Evolutionary conservation across 2,797 vertebrate genomes (phyloP).

Genomic region (Onychomys leucogaster): DNA sequence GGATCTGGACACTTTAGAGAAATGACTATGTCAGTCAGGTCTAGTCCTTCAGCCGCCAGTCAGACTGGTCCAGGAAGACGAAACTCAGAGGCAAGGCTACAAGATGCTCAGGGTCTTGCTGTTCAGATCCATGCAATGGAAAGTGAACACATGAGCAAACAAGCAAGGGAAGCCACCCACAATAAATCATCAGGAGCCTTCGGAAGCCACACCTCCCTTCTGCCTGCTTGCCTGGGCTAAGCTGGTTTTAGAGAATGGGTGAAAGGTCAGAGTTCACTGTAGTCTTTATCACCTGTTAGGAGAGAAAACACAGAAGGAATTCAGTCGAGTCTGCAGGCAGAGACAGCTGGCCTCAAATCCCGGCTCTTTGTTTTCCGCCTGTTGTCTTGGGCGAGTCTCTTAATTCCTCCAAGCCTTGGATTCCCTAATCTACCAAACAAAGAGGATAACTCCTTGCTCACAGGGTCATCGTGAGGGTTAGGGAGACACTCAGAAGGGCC

Average conservation of each 20-base stretch:
- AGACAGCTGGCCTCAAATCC: neutral
- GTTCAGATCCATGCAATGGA: neutral
- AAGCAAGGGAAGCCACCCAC: neutral
- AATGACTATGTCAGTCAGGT: constrained; percentile 80
- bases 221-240: neutral
- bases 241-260: neutral
- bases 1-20: constrained; percentile 82
- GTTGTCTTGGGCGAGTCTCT: neutral
- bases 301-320: neutral
- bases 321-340: neutral
- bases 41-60: constrained; percentile 70
- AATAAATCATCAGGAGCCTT: neutral
- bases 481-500: neutral
- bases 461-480: neutral
- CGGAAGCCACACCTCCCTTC: neutral
- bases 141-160: neutral
- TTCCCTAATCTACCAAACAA: neutral
- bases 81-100: neutral
- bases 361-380: neutral
- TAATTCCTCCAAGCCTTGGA: constrained; percentile 2
- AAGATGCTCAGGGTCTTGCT: neutral
- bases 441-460: neutral
- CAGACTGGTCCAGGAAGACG: constrained; percentile 61
- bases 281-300: neutral
- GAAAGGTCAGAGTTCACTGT: neutral